These are phyloP conservation scores for Centrocercus urophasianus DNA, from an alignment of 2,113 vertebrate genomes.

Conservation along the genomic window DNA sequence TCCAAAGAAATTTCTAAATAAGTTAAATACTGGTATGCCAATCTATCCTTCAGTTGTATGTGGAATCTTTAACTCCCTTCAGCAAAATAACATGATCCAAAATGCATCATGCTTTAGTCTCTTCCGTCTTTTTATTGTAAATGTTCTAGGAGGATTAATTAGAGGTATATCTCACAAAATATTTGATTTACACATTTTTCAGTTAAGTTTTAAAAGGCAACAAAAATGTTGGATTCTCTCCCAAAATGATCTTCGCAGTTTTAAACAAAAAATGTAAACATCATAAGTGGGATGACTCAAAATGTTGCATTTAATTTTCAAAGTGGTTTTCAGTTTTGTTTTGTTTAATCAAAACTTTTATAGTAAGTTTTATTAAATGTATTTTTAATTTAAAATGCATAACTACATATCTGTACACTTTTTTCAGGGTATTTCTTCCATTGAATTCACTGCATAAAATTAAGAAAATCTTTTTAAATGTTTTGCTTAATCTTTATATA, in stretches of 20 bases:
- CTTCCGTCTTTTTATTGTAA: neutral
- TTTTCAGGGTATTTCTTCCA: neutral
- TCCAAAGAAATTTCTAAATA: neutral
- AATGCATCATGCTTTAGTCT: neutral
- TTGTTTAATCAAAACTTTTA: too few relatives aligned
- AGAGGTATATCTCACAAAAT: neutral
- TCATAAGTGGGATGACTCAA: neutral
- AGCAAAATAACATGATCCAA: neutral
- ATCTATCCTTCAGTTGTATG: neutral
- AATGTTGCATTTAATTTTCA: neutral
- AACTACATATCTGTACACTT: neutral
- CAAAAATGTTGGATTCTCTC: neutral
- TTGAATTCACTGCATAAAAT: neutral
- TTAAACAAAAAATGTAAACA: neutral
- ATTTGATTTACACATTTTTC: neutral
- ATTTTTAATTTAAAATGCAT: neutral
- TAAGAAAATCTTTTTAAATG: neutral
- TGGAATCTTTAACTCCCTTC: neutral
- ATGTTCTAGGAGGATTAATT: neutral
- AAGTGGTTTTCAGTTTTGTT: neutral
- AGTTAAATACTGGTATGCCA: neutral
- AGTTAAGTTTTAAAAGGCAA: neutral
- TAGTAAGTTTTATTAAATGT: too few relatives aligned
- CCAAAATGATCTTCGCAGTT: neutral
- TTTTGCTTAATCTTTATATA: neutral